Evolutionary conservation across 2,797 vertebrate genomes (phyloP), one percentile per base, ranked within the genome.

Genomic region (Darevskia nairensis): DNA sequence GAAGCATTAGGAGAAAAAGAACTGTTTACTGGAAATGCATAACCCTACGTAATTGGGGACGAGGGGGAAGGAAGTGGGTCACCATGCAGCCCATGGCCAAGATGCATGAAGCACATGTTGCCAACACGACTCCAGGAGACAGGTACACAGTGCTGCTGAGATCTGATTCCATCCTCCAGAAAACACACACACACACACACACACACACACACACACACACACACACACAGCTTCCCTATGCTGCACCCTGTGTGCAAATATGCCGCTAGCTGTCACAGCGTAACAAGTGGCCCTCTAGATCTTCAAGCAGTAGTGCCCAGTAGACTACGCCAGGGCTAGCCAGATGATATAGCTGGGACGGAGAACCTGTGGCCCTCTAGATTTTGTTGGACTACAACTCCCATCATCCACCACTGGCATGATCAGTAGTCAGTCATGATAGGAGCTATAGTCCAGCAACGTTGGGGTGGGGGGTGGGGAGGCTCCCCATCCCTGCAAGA

Each of bases 1-100:
- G 90, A 94, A 95, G 85, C 66, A 94, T 94, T 95, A 93, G 94
- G 95, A 94, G 93, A 95, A 93, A 92, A 94, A 82, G 82, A 80
- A 76, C 90, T 92, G 88, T 93, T 96, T 93, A 89, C 82, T 86
- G 84, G 92, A 95, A 93, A 92, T 74, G 84, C 79, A 91, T 82
- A 95, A 79, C 88, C 83, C 44, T 55, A 86, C 92, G 92, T 93
- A 93, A 96, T 95, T 81, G 90, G 86, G 68, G 64, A 15, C 55
- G 89, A 59, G 84, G 19, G 71, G 84, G 88, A 80, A 89, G 84
- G 80, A 80, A 46, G 50, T 68, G 27, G 71, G 46, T 76, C 80
- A n/a, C 25, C 50, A 32, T 68, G 50, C 71, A 68, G 23, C 41
- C 78, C 69, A n/a, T 75, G 7, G 39, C 29, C 27, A 64, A 75